These are phyloP conservation scores for Luperina testacea DNA, from an alignment of 2,888 invertebrate species.

Conservation along the genomic window DNA sequence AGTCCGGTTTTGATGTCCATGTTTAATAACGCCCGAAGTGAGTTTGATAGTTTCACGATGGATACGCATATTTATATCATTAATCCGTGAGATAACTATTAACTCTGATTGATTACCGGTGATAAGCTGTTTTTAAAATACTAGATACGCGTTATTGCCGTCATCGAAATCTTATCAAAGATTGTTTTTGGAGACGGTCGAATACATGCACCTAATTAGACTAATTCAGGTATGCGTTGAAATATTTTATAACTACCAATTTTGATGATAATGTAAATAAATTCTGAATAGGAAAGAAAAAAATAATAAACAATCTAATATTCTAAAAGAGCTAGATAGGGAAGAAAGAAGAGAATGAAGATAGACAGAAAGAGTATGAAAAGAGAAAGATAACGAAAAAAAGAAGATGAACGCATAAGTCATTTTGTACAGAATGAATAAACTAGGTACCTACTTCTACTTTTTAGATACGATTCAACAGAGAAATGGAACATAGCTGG, in stretches of 20 bases:
- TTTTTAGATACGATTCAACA: neutral
- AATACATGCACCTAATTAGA: neutral
- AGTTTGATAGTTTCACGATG: constrained; percentile 19
- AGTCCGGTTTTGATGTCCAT: constrained; percentile 68
- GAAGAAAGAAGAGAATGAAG: neutral
- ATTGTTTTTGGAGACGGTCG: neutral
- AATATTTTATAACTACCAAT: neutral
- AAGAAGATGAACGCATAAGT: neutral
- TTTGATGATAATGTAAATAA: neutral
- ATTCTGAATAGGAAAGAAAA: neutral
- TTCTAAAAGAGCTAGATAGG: no score
- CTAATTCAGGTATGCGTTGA: neutral
- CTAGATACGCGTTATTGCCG: constrained; percentile 11
- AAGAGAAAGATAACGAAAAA: neutral
- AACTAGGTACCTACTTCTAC: neutral
- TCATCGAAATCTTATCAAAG: neutral
- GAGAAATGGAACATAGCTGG: neutral
- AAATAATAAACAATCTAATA: neutral
- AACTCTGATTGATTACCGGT: constrained; percentile 38
- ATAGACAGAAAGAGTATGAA: neutral
- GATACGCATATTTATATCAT: constrained; percentile 46
- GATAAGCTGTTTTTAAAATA: constrained; percentile 25
- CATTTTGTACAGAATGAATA: neutral
- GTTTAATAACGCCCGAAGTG: constrained; percentile 51
- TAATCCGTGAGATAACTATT: constrained; percentile 27